phyloP scores from a whole-genome alignment of 2,797 vertebrate species.

The Pseudocheirus occidentalis region DNA sequence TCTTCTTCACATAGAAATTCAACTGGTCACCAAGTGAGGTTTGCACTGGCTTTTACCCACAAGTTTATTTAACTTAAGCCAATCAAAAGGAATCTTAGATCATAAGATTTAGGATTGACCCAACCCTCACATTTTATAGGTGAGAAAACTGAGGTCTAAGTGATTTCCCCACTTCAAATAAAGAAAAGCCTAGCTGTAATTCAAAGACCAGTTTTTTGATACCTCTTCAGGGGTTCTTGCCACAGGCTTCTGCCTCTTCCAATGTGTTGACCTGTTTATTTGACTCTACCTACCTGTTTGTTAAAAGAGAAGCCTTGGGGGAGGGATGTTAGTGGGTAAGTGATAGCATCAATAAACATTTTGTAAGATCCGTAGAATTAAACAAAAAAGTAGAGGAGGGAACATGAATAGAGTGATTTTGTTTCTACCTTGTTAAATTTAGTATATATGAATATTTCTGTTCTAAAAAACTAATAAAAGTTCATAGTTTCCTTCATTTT shows the following conservation, averaged over 20 bases:
- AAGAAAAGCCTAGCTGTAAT: not conserved
- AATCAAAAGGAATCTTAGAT: not conserved
- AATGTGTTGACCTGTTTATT: not conserved
- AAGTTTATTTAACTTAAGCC: not conserved
- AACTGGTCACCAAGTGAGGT: not conserved
- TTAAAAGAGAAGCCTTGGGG: not conserved
- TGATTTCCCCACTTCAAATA: not conserved
- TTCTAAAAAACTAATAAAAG: not conserved
- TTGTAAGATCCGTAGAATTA: not conserved
- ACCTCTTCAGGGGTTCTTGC: not conserved
- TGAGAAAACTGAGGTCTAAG: not conserved
- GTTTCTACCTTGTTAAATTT: not conserved
- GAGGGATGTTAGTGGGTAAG: not conserved
- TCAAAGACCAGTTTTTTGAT: not conserved
- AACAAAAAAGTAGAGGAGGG: not conserved
- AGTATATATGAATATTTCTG: not conserved
- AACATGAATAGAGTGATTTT: not conserved
- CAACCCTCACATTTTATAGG: not conserved
- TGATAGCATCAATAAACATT: not conserved
- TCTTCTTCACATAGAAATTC: not conserved
- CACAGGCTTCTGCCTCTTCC: not conserved
- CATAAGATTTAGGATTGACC: not conserved
- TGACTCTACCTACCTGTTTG: not conserved
- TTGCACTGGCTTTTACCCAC: not conserved
- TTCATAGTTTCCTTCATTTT: not conserved